phyloP scores from a whole-genome alignment of 2,113 vertebrate species.

The Ochotona princeps region DNA sequence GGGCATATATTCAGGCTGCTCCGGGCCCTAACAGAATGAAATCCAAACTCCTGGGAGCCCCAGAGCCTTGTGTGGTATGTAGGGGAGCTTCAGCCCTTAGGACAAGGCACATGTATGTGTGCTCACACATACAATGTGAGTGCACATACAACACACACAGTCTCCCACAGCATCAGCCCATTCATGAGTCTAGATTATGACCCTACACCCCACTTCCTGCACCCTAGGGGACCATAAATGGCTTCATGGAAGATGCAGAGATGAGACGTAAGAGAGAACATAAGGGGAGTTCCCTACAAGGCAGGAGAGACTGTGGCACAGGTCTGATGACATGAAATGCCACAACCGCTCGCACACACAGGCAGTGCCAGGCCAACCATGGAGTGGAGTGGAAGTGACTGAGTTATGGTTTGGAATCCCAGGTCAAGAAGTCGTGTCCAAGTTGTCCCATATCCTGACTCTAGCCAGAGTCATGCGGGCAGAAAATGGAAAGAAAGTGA shows the following conservation, averaged over 20 bases:
- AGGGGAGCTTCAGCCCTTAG: too few species aligned
- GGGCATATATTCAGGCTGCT: too few species aligned
- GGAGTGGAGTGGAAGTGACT: background rate
- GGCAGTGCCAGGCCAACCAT: background rate
- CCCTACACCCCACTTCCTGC: background rate
- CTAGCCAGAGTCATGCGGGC: background rate
- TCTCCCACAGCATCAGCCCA: background rate
- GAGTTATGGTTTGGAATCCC: background rate
- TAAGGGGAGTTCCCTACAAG: too few species aligned
- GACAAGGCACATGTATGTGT: background rate
- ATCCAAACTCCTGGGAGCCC: too few species aligned
- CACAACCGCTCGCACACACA: background rate
- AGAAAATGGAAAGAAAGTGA: background rate
- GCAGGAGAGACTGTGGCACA: background rate
- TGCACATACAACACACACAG: background rate
- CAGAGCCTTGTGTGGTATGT: too few species aligned
- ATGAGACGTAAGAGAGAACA: background rate
- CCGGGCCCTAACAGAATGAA: too few species aligned
- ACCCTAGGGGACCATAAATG: background rate
- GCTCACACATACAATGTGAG: background rate
- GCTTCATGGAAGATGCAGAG: background rate
- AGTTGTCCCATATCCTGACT: background rate
- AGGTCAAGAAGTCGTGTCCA: background rate
- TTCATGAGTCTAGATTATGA: background rate
- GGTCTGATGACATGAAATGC: background rate